Base-by-base conservation (phyloP, 2,113 vertebrate genomes). In the Falcunculus frontatus region DNA sequence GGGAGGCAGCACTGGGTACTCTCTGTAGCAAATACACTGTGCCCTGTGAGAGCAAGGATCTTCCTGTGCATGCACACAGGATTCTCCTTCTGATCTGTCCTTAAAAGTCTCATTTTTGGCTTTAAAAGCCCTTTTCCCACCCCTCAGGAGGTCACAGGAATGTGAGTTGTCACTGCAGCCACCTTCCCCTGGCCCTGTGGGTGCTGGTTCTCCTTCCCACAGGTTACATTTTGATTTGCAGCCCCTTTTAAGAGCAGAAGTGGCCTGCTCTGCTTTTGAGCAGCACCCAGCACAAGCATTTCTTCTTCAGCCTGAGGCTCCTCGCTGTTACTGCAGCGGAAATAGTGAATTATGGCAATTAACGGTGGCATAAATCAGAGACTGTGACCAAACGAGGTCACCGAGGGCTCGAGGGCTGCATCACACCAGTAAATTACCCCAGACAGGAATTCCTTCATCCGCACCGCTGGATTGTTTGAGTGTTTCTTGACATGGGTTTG, bases 341-440 rank as follows among this genome's bases (percentile, higher is more conserved):
- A 96, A 84, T 27, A 42, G 52, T 80, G 74, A 94, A 80, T 90
- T 92, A 80, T 33, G 70, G 76, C 76, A 90, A 91, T 93, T 93
- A 96, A 59, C 3, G 0, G 57, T 37, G 30, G 59, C 75, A 80
- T 94, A 96, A 96, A 96, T 94, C 92, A 95, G 87, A 83, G 72
- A 8, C 35, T 0, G 8, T 44, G 93, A 90, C 67, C 68, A 59
- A 89, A 78, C 0, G 3, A 88, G 87, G 92, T 89, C 94, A 92
- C 39, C 0, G 8, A 90, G 80, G 72, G 39, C 88, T 86, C 1
- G 0, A 92, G 89, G 68, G 76, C 72, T 84, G 64, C 90, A 90
- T 80, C 85, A 49, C 57, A 83, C 25, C 63, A 50, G 23, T 89
- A 47, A 93, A 95, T 92, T 81, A 92, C 69, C 75, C 78, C 46